Conservation (phyloP, 2,888 invertebrate species). For the Lymantria dispar region DNA sequence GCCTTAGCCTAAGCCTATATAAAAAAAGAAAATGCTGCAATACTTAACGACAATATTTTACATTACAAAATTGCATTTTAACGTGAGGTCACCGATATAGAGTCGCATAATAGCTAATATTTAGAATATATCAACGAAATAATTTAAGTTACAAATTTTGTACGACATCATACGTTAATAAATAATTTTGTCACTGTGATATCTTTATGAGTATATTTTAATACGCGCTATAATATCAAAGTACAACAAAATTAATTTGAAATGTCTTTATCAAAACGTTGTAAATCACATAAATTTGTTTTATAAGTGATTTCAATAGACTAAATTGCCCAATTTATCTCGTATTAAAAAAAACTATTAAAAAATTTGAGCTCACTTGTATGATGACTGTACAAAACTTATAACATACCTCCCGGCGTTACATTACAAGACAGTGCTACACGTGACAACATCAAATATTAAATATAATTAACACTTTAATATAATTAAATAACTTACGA, state of each 20-base stretch:
- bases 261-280: background rate
- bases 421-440: conserved; percentile 41
- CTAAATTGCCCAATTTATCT: too few relatives aligned
- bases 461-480: conserved; percentile 52
- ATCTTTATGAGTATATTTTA: background rate
- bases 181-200: background rate
- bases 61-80: conserved; percentile 50
- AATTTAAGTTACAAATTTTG: conserved; percentile 3
- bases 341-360: background rate
- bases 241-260: background rate
- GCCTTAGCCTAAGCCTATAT: conserved; percentile 63
- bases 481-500: conserved; percentile 67
- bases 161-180: background rate
- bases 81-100: conserved; percentile 17
- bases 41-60: conserved; percentile 47
- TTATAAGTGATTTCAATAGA: too few relatives aligned
- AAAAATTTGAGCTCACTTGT: background rate
- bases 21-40: conserved; percentile 51
- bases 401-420: conserved; percentile 5
- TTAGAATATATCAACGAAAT: conserved; percentile 9
- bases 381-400: background rate
- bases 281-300: background rate
- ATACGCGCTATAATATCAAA: background rate
- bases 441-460: conserved; percentile 70
- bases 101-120: conserved; percentile 8